Evolutionary conservation across 2,888 invertebrate species (phyloP).

Genomic region (Macrosoma leucophasiata): DNA sequence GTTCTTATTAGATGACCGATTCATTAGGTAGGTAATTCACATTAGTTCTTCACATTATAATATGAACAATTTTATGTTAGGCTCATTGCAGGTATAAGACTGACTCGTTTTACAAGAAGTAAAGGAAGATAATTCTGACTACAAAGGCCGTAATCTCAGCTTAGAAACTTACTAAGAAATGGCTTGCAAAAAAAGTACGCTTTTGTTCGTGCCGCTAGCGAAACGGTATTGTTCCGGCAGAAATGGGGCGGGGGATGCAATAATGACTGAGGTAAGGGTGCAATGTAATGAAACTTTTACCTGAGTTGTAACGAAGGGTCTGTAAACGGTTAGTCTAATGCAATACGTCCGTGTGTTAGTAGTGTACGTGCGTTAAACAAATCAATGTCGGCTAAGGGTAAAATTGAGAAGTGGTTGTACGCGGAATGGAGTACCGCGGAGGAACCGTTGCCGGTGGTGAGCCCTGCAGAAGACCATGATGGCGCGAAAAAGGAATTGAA

Average conservation of each 20-base stretch:
- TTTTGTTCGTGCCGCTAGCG: constrained; percentile 58
- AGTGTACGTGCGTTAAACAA: constrained; percentile 11
- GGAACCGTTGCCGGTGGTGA: no score
- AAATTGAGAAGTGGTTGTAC: constrained; percentile 47
- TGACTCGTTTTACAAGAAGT: no score
- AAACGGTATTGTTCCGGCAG: constrained; percentile 53
- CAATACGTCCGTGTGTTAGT: constrained; percentile 16
- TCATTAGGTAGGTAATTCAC: no score
- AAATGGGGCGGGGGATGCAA: constrained; percentile 46
- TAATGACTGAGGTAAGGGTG: constrained; percentile 59
- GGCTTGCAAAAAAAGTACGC: constrained; percentile 57
- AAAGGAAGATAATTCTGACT: no score
- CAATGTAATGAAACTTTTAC: constrained; percentile 64
- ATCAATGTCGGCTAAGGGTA: constrained; percentile 33
- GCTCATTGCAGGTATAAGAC: no score
- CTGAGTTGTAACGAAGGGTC: constrained; percentile 42
- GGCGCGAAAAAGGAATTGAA: constrained; percentile 7
- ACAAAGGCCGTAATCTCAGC: no score
- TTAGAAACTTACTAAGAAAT: constrained; percentile 55
- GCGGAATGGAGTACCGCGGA: constrained; percentile 48
- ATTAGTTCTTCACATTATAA: no score
- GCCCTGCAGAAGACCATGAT: no score
- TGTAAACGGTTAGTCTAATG: constrained; percentile 27
- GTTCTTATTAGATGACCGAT: no score
- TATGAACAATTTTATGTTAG: no score